These are phyloP conservation scores for Amblyopsis hoosieri DNA, from an alignment of 2,797 vertebrate species.

Conservation along the genomic window DNA sequence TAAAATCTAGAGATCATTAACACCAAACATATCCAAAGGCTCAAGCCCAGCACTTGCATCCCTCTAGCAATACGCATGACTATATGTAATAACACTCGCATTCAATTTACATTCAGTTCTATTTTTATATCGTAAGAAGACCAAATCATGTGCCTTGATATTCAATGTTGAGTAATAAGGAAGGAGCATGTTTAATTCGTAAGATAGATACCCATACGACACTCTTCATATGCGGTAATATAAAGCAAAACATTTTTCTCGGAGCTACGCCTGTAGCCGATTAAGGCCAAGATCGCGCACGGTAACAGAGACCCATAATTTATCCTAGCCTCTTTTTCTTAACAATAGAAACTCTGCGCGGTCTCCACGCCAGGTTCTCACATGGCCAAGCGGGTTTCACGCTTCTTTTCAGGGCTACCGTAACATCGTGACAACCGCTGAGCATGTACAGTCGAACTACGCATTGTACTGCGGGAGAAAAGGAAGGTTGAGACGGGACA, in stretches of 20 bases:
- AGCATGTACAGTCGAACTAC: slow-evolving; percentile 10
- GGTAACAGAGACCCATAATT: slow-evolving; percentile 17
- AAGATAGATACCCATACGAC: slow-evolving; percentile 14
- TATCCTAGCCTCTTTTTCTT: slow-evolving; percentile 30
- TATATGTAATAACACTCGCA: no score
- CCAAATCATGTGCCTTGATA: no score
- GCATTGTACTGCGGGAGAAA: slow-evolving; percentile 9
- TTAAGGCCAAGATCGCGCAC: slow-evolving; percentile 36
- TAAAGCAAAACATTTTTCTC: slow-evolving; percentile 55
- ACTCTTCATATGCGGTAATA: slow-evolving; percentile 27
- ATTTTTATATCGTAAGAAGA: neutral
- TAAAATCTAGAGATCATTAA: slow-evolving; percentile 60
- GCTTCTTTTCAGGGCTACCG: slow-evolving; percentile 51
- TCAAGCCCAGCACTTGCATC: slow-evolving; percentile 31
- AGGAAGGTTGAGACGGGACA: neutral
- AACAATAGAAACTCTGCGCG: slow-evolving; percentile 65
- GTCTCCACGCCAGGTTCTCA: slow-evolving; percentile 65
- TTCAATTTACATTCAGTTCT: neutral
- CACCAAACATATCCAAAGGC: slow-evolving; percentile 30
- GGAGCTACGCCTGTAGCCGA: slow-evolving; percentile 34
- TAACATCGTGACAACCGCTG: slow-evolving; percentile 45
- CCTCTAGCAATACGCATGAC: no score
- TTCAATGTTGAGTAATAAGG: no score
- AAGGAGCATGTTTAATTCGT: slow-evolving; percentile 28
- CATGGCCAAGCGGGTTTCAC: slow-evolving; percentile 60